phyloP scores from a whole-genome alignment of 2,797 vertebrate genomes.

The Hirundo rustica region DNA sequence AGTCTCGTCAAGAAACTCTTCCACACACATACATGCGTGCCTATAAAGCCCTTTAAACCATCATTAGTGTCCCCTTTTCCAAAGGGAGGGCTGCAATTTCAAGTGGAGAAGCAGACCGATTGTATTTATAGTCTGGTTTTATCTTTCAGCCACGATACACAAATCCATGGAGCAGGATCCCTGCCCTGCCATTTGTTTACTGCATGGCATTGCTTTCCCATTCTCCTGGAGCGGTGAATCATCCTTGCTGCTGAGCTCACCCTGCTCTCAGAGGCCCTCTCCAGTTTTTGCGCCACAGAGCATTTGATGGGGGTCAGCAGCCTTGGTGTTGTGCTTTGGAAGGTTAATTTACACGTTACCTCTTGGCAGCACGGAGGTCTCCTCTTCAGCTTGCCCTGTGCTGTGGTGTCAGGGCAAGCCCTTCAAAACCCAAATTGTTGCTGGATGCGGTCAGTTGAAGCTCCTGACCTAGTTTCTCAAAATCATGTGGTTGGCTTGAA shows the following conservation, averaged over 20 bases:
- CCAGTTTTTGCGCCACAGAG: neutral
- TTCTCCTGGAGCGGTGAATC: neutral
- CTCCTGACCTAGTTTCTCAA: neutral
- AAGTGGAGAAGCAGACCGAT: neutral
- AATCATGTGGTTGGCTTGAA: neutral
- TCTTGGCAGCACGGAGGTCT: neutral
- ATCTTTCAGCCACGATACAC: neutral
- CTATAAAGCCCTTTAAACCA: neutral
- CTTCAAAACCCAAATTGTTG: neutral
- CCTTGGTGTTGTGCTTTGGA: neutral
- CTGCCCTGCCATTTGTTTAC: neutral
- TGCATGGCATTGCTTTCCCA: neutral
- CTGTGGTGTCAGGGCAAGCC: neutral
- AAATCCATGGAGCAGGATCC: neutral
- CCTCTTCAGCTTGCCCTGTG: neutral
- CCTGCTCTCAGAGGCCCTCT: neutral
- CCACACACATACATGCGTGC: rapidly evolving
- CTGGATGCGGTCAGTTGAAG: neutral
- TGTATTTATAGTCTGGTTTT: neutral
- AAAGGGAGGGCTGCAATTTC: neutral
- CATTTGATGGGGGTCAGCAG: neutral
- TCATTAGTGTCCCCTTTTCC: neutral
- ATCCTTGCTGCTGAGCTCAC: rapidly evolving
- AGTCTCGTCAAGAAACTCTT: neutral
- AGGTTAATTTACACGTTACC: neutral